These are phyloP conservation scores for Mobula hypostoma DNA, from an alignment of 2,113 vertebrate genomes.

Conservation along the genomic window DNA sequence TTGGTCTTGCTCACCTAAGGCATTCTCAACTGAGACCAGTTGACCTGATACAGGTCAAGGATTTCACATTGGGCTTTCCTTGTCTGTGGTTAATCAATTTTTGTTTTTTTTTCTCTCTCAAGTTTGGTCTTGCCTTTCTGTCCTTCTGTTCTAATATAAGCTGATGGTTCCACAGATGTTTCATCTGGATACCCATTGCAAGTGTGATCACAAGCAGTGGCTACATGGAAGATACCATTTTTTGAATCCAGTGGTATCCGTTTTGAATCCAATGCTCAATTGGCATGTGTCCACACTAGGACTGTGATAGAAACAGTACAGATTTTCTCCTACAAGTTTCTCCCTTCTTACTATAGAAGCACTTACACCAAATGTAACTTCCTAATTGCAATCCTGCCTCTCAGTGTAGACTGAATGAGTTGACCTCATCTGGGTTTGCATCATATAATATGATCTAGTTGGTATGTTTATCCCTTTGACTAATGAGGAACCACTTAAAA, in stretches of 20 bases:
- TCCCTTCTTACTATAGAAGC: background rate
- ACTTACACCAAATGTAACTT: background rate
- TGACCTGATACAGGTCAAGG: background rate
- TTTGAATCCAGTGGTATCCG: background rate
- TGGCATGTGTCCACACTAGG: background rate
- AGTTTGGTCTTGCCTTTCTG: background rate
- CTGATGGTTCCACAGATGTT: background rate
- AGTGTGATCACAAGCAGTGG: background rate
- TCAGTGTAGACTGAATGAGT: background rate
- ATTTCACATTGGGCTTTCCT: background rate
- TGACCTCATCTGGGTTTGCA: background rate
- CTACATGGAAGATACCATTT: background rate
- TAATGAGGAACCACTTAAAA: background rate
- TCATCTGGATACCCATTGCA: background rate
- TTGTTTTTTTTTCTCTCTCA: background rate
- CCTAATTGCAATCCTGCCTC: background rate
- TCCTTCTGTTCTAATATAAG: background rate
- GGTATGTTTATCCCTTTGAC: background rate
- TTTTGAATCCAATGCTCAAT: background rate
- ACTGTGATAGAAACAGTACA: too few species aligned
- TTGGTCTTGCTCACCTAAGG: background rate
- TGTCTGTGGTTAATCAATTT: background rate
- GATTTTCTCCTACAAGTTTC: background rate
- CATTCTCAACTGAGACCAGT: background rate
- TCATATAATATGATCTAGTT: background rate